Percentiles rank a stretch among this genome's conserved stretches.
These are phyloP conservation scores for Diuraphis noxia DNA, from an alignment of 1,140 invertebrate genomes.

Conservation along the genomic window DNA sequence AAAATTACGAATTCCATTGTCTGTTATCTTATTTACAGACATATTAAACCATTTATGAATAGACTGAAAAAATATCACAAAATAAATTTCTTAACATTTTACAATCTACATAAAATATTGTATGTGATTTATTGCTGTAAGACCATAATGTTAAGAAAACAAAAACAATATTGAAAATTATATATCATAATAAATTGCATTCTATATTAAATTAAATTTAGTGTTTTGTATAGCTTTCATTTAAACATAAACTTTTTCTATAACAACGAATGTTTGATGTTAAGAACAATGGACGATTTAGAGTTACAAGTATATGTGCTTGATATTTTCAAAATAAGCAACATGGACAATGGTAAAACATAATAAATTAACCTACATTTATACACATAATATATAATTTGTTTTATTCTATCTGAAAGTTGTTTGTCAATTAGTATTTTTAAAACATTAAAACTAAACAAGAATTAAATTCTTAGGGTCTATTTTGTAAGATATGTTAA, in stretches of 20 bases:
- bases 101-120: conserved; percentile 30
- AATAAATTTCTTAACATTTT: conserved; percentile 38
- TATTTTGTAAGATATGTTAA: conserved; percentile 39
- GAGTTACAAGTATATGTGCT: conserved; percentile 24
- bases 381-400: conserved; percentile 30
- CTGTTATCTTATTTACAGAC: conserved; percentile 18
- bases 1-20: conserved; percentile 32
- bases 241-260: conserved; percentile 31
- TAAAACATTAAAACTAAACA: conserved; percentile 38
- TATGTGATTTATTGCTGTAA: conserved; percentile 1
- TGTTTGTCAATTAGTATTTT: conserved; percentile 18
- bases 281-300: conserved; percentile 8
- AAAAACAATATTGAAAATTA: conserved; percentile 34
- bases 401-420: background rate
- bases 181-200: conserved; percentile 40
- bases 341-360: conserved; percentile 34
- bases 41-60: conserved; percentile 26
- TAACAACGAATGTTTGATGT: conserved; percentile 4
- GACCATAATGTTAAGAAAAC: background rate
- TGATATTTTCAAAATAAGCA: conserved; percentile 14
- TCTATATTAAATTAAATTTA: conserved; percentile 40
- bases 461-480: background rate
- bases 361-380: conserved; percentile 11
- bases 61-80: conserved; percentile 43
- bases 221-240: conserved; percentile 29